Evolutionary conservation across 2,888 invertebrate genomes (phyloP).

Genomic region (Amphipoea oculea): DNA sequence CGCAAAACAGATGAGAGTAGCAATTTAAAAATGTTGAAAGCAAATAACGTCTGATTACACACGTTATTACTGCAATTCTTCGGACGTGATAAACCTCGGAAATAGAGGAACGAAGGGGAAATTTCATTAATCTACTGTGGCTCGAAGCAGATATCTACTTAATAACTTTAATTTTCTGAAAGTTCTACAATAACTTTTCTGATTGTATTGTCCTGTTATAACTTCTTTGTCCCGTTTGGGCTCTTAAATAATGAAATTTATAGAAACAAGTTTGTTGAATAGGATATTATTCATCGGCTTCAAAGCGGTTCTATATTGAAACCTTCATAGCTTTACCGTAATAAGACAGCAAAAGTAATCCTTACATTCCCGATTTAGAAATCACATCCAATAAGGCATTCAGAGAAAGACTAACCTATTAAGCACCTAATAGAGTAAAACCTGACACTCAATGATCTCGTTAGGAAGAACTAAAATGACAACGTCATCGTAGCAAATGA

Average conservation of each 20-base stretch:
- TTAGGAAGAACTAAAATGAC: slow-evolving; percentile 59
- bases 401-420: slow-evolving; percentile 24
- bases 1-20: slow-evolving; percentile 45
- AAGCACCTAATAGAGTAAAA: slow-evolving; percentile 11
- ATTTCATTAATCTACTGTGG: slow-evolving; percentile 26
- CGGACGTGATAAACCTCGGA: slow-evolving; percentile 68
- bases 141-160: neutral
- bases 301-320: slow-evolving; percentile 10
- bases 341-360: neutral
- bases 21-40: slow-evolving; percentile 60
- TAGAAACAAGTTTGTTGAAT: slow-evolving; percentile 1
- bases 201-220: slow-evolving; percentile 3
- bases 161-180: neutral
- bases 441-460: slow-evolving; percentile 30
- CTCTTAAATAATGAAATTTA: neutral
- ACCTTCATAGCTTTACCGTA: neutral
- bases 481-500: slow-evolving; percentile 75
- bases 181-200: neutral
- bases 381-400: slow-evolving; percentile 3
- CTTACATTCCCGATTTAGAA: slow-evolving; percentile 6
- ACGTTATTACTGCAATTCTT: slow-evolving; percentile 64
- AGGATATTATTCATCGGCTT: neutral
- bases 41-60: slow-evolving; percentile 57
- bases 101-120: slow-evolving; percentile 43
- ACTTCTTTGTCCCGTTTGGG: neutral